These are phyloP conservation scores for Diloba caeruleocephala DNA, from an alignment of 2,888 invertebrate genomes.

Conservation along the genomic window DNA sequence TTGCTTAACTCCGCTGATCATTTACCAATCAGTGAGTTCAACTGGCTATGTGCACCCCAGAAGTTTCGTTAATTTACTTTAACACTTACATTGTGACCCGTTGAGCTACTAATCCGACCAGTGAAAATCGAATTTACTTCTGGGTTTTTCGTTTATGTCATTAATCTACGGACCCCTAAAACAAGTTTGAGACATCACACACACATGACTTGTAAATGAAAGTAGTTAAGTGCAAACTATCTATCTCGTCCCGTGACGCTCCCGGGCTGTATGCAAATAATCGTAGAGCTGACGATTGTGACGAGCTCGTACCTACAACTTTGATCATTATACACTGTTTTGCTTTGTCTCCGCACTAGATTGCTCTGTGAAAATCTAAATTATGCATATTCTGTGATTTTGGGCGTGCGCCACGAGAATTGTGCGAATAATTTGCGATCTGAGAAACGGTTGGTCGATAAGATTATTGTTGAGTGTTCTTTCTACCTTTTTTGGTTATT, in stretches of 20 bases:
- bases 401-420: slow-evolving; percentile 29
- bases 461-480: slow-evolving; percentile 24
- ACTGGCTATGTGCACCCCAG: no score
- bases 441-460: slow-evolving; percentile 24
- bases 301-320: slow-evolving; percentile 49
- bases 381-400: slow-evolving; percentile 52
- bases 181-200: slow-evolving; percentile 6
- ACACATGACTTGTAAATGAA: slow-evolving; percentile 41
- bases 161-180: not conserved
- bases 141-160: no score
- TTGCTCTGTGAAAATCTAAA: slow-evolving; percentile 50
- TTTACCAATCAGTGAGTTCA: no score
- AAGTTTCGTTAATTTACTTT: no score
- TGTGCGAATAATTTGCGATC: slow-evolving; percentile 40
- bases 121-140: no score
- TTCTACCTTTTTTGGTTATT: no score
- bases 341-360: slow-evolving; percentile 49
- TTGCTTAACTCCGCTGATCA: no score
- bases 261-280: slow-evolving; percentile 58
- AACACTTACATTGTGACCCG: no score
- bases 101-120: no score
- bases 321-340: slow-evolving; percentile 55
- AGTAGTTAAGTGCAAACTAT: slow-evolving; percentile 50
- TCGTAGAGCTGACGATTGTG: slow-evolving; percentile 50
- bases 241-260: slow-evolving; percentile 16